Evolutionary conservation across 2,113 vertebrate genomes (phyloP), one percentile per base, ranked within the genome.

Genomic region (Penelope pileata): DNA sequence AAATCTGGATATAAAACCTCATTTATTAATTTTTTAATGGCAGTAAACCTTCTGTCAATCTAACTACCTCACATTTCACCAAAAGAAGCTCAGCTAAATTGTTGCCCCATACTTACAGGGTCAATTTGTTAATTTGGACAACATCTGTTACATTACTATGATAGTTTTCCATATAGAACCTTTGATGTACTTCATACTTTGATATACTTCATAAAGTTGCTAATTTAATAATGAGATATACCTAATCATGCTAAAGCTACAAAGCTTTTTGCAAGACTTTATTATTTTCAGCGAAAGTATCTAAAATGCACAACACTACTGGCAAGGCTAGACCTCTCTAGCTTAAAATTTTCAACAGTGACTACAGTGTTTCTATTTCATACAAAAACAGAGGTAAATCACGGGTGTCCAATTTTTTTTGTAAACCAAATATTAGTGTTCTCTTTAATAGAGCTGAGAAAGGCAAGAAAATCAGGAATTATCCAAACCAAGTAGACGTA

Each of bases 81-180:
- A 96, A 93, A 93, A 82, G 7, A 59, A 90, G 51, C 74, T 91
- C 75, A 86, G 48, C 43, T 81, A 21, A 95, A 95, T 73, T 60
- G 51, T 80, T 67, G 53, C 32, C 70, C 54, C 58, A 47, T 63
- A 63, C 72, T 93, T 78, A 87, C 10, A 88, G 42, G 91, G 85
- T 92, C 77, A 91, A 62, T 75, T 82, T 83, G 63, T 90, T 96
- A 94, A 95, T 94, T 96, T 26, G 27, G 10, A 42, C 91, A 94
- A 50, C 62, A 86, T 34, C 68, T 88, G 66, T 66, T 77, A 26
- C 69, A 83, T 58, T 64, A 48, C 23, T 63, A 47, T 13, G 58
- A 17, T 63, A 89, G 93, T 92, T 94, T 36, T 72, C 88, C 60
- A 92, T 27, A 53, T 75, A 56, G 62, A 92, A 60, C 16, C 72